phyloP scores from a whole-genome alignment of 2,797 vertebrate species.

The Chrysocyon brachyurus region DNA sequence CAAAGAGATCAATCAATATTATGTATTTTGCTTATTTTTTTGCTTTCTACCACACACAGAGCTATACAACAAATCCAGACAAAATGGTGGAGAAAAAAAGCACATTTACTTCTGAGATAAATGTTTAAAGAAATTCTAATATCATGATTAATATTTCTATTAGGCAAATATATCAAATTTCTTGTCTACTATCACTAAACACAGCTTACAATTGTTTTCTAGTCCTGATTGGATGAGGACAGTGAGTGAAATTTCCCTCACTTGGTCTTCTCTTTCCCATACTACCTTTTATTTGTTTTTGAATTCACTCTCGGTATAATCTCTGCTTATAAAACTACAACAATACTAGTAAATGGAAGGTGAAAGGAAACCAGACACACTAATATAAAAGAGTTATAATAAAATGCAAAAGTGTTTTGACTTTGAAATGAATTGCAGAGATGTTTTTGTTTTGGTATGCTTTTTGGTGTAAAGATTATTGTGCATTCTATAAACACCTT shows the following conservation, averaged over 20 bases:
- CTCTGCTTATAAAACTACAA: background rate
- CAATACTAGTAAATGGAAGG: background rate
- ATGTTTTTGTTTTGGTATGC: background rate
- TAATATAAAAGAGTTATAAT: background rate
- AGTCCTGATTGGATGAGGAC: background rate
- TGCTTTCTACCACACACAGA: background rate
- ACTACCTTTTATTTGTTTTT: background rate
- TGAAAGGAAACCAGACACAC: background rate
- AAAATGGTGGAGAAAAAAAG: background rate
- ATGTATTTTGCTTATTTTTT: background rate
- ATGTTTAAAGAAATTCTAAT: background rate
- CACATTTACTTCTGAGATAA: background rate
- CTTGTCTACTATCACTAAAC: background rate
- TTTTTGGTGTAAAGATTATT: background rate
- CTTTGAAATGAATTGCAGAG: slow-evolving; percentile 16
- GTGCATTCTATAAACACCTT: background rate
- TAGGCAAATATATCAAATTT: background rate
- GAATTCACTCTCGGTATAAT: background rate
- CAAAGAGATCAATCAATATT: background rate
- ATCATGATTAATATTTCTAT: background rate
- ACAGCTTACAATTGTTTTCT: background rate
- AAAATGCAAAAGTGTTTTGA: background rate
- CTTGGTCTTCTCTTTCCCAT: background rate
- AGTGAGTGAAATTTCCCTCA: background rate
- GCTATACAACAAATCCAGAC: background rate